Base-by-base conservation (phyloP, 1,140 invertebrate species). In the Bombus consobrinus region DNA sequence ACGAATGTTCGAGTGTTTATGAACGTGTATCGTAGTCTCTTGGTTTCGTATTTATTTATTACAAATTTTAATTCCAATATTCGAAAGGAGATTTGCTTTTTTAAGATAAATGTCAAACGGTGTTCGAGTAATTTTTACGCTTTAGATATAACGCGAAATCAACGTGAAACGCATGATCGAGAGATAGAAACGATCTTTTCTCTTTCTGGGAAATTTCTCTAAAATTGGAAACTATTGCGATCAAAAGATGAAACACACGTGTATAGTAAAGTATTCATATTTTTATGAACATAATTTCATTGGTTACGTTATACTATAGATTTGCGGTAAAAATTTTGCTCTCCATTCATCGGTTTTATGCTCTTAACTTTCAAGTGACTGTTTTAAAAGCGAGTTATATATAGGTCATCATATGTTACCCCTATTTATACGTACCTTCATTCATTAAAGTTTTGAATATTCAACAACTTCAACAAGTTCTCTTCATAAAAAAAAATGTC, bases 371-470 rank as follows among this genome's bases (percentile, higher is more conserved):
- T 47, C 32, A 37, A 37, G n/a, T 10, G 57, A 22, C 64, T 3
- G 12, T 66, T 13, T 25, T 25, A 43, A 66, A 66, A 69, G 25
- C 25, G 8, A 39, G 18, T 32, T 32, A 59, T 47, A 22, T 64
- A 59, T 34, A 62, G 57, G n/a, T 53, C 15, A 18, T 59, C 57
- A 32, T 62, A 25, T 28, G 25, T 66, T 57, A 6, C 10, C 18
- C n/a, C n/a, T 39, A 73, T 72, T 72, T 39, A 66, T 34, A 43
- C 22, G 25, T n/a, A 39, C 18, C 59, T 53, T 74, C 59, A 74
- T 75, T 82, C 81, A 76, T 75, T 75, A 66, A 76, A 74, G 41
- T 37, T 32, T 13, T 53, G 66, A 66, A 69, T 71, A 39, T 82
- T 78, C 59, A 78, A 75, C n/a, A 37, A 57, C 74, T 9, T 82